phyloP scores from a whole-genome alignment of 2,888 invertebrate genomes.

The Hypena proboscidalis region DNA sequence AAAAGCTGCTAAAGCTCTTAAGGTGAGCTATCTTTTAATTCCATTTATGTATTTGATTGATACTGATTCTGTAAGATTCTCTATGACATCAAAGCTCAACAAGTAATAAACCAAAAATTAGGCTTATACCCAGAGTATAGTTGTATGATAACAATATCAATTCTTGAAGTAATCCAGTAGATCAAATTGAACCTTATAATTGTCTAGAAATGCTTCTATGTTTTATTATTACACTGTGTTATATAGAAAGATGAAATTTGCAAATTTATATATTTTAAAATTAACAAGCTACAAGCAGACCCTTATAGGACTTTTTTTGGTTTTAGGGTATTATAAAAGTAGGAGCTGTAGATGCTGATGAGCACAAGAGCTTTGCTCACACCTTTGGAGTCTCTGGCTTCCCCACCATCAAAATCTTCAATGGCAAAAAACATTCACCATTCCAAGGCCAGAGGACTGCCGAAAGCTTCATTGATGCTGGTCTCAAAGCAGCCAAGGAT shows the following conservation, averaged over 20 bases:
- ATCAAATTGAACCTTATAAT: too few species aligned
- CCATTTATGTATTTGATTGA: background rate
- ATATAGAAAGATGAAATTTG: too few species aligned
- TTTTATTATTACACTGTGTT: too few species aligned
- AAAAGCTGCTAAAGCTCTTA: conserved; percentile 96
- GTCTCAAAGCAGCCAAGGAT: conserved; percentile 90
- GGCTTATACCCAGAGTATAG: too few species aligned
- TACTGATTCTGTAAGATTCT: too few species aligned
- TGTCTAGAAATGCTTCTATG: too few species aligned
- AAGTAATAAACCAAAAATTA: too few species aligned
- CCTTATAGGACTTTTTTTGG: conserved; percentile 11
- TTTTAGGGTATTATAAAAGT: conserved; percentile 95
- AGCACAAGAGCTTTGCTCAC: conserved; percentile 92
- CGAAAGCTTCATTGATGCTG: conserved; percentile 93
- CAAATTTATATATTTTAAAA: too few species aligned
- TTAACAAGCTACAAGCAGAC: too few species aligned
- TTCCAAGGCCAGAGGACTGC: conserved; percentile 95
- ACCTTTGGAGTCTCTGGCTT: conserved; percentile 95
- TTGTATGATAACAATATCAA: too few species aligned
- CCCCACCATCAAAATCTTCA: conserved; percentile 98
- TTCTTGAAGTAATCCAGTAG: too few species aligned
- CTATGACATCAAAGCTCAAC: too few species aligned
- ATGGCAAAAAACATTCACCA: conserved; percentile 93
- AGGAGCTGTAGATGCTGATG: conserved; percentile 97
- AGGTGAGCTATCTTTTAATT: conserved; percentile 80